A percentile compares a stretch with the other conserved stretches of the same genome.
Conservation (phyloP, 2,888 invertebrate genomes). For the Augochlorella aurata region DNA sequence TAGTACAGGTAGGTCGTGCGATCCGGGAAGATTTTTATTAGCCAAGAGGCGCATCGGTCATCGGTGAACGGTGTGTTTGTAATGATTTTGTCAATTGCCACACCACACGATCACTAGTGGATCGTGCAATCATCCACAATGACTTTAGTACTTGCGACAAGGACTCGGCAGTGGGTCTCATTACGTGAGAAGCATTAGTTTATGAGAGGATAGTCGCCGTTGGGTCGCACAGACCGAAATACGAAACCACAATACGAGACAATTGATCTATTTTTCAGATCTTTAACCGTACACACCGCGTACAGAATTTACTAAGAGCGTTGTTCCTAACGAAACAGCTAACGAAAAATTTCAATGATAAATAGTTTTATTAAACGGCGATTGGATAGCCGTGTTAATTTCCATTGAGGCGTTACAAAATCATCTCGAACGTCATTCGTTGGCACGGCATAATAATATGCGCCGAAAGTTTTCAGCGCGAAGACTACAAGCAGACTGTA, state of each 20-base stretch:
- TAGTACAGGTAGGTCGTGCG: neutral
- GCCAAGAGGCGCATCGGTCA: neutral
- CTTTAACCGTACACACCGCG: neutral
- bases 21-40: conserved; percentile 10
- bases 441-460: neutral
- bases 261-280: neutral
- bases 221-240: neutral
- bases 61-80: neutral
- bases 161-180: neutral
- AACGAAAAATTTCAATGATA: neutral
- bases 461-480: neutral
- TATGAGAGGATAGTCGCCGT: neutral
- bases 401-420: neutral
- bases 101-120: neutral
- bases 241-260: neutral
- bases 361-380: neutral
- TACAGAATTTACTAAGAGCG: too few species aligned
- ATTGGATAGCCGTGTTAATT: neutral
- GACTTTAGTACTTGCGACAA: neutral
- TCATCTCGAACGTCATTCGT: neutral
- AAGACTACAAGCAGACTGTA: neutral
- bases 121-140: conserved; percentile 1
- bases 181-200: neutral
- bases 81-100: neutral
- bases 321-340: too few species aligned